A percentile compares a stretch with the other conserved stretches of the same genome.
Conservation (phyloP, 2,113 vertebrate genomes). For the Solea senegalensis region DNA sequence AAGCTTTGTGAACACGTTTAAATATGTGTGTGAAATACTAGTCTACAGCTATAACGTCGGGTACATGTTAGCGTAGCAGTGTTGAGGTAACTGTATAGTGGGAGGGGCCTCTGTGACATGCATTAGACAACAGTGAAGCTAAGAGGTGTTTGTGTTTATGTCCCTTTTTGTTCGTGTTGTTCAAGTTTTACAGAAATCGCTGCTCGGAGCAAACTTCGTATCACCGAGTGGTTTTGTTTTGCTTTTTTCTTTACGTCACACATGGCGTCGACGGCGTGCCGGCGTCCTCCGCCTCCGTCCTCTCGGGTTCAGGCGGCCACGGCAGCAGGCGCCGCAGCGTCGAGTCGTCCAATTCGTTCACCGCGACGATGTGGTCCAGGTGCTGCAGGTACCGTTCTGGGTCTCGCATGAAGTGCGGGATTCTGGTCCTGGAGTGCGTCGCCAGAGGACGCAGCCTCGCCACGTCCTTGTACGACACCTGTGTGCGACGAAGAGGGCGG, state of each 20-base stretch:
- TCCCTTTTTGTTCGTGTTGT: conserved; percentile 52
- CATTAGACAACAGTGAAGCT: conserved; percentile 44
- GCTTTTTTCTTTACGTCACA: neutral
- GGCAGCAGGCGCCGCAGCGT: conserved; percentile 88
- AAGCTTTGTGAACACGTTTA: conserved; percentile 45
- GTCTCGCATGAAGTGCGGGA: conserved; percentile 97
- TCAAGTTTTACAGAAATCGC: conserved; percentile 57
- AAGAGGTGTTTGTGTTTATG: conserved; percentile 50
- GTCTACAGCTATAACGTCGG: conserved; percentile 36
- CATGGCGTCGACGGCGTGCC: conserved; percentile 2
- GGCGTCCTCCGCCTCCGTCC: neutral
- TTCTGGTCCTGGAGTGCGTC: conserved; percentile 82
- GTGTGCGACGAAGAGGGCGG: neutral
- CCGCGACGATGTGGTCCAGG: conserved; percentile 89
- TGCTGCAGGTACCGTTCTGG: conserved; percentile 89
- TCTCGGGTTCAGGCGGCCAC: conserved; percentile 46
- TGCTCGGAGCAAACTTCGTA: conserved; percentile 29
- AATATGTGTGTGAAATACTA: conserved; percentile 40
- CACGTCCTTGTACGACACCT: conserved; percentile 95
- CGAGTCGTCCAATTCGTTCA: conserved; percentile 88
- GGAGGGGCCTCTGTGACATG: conserved; percentile 48
- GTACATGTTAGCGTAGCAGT: conserved; percentile 30
- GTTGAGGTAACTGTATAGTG: conserved; percentile 65
- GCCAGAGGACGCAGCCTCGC: conserved; percentile 86
- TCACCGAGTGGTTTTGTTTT: conserved; percentile 31